Evolutionary conservation across 2,113 vertebrate species (phyloP), one percentile per base, ranked within the genome.

Genomic region (Struthidea cinerea): DNA sequence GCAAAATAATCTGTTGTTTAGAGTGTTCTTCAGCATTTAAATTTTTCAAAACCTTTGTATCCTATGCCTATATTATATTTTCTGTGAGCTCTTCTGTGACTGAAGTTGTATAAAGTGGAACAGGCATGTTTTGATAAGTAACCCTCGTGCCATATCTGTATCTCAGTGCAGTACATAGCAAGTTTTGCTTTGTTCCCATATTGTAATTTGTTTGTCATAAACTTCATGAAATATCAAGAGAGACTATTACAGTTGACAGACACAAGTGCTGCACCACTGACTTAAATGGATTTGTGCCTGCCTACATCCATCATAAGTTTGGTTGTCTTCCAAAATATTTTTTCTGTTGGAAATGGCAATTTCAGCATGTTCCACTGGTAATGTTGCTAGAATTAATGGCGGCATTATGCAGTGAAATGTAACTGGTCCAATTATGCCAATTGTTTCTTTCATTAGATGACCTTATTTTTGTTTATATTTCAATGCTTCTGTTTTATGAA

Each of bases 201-300:
- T 67, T 76, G 57, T 74, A 87, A 93, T 96, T 93, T 95, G 52
- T 92, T 97, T 96, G 84, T 94, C 83, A 90, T 84, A 90, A 86
- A 94, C 49, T 93, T 70, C 83, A 76, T 64, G 59, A 96, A 94
- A 91, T 52, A 87, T 73, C 71, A 71, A 52, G 68, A 60, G 78
- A 94, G 56, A 73, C 46, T 79, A 41, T 84, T 84, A 84, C 28
- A 74, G 79, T 73, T 93, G 91, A 95, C 80, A 89, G 87, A 88
- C 89, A 65, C 1, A 13, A 78, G 52, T 94, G 78, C 80, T 68
- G 80, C 91, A 78, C 42, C 37, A 70, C 65, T 90, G 91, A 93
- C 90, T 93, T 78, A 77, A 91, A 64, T 80, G 84, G 91, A 90
- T 96, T 95, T 91, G n/a, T 88, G 94, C 75, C 47, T 94, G 82